A percentile compares a stretch with the other conserved stretches of the same genome.
These are phyloP conservation scores for Psittacula derbiana DNA, from an alignment of 2,797 vertebrate species.

Conservation along the genomic window DNA sequence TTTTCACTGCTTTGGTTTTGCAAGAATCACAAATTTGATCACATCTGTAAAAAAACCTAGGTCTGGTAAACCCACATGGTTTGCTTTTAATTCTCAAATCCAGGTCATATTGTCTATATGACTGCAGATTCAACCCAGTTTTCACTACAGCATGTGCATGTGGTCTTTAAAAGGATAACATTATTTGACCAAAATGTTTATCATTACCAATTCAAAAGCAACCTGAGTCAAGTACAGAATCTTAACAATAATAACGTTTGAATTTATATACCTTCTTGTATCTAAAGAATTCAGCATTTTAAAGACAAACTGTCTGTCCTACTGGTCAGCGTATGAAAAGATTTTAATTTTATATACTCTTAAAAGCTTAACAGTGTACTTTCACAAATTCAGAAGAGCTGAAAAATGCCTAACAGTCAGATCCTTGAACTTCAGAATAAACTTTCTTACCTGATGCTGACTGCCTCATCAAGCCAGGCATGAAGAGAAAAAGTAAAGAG, in stretches of 20 bases:
- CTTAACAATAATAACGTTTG: neutral
- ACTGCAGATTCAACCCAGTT: constrained; percentile 3
- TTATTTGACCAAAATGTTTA: neutral
- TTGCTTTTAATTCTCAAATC: constrained; percentile 29
- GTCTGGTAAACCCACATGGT: neutral
- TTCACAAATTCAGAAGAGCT: neutral
- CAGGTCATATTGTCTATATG: neutral
- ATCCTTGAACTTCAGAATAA: constrained; percentile 8
- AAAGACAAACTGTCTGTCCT: neutral
- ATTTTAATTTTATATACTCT: neutral
- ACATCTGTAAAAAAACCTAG: neutral
- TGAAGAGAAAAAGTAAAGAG: constrained; percentile 83
- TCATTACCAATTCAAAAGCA: neutral
- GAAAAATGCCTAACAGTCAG: neutral
- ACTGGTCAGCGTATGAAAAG: neutral
- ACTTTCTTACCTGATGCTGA: constrained; percentile 86
- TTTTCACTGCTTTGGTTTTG: neutral
- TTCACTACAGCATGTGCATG: neutral
- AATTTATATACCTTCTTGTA: neutral
- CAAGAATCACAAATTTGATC: constrained; percentile 10
- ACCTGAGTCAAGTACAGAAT: neutral
- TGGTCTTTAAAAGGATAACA: neutral
- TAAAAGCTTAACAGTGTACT: neutral
- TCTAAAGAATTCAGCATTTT: neutral
- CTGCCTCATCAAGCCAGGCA: constrained; percentile 87